Percentiles rank a stretch among this genome's conserved stretches.
Evolutionary conservation across 1,140 invertebrate species (phyloP).

Genomic region (Bursaphelenchus mucronatus): DNA sequence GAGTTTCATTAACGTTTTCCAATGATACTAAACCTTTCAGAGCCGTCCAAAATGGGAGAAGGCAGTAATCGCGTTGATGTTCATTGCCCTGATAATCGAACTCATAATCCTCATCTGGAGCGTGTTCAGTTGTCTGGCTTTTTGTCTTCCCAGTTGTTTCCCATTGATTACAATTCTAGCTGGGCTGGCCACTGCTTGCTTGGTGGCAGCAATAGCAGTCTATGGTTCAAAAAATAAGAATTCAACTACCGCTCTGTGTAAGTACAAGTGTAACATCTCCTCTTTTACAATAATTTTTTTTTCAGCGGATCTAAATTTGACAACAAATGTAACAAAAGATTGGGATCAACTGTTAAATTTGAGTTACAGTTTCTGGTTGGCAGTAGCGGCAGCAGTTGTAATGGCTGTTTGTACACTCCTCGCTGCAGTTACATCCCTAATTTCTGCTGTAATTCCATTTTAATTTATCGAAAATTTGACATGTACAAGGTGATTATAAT

Average conservation of each 20-base stretch:
- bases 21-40: neutral
- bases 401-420: no score
- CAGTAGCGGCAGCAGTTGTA: no score
- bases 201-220: conserved; percentile 1
- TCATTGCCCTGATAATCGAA: conserved; percentile 20
- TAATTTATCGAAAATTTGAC: no score
- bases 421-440: no score
- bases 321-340: no score
- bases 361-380: no score
- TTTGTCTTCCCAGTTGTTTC: conserved; percentile 17
- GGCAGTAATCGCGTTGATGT: conserved; percentile 22
- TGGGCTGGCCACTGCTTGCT: neutral
- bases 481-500: neutral
- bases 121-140: conserved; percentile 5
- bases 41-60: conserved; percentile 20
- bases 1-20: neutral
- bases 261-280: no score
- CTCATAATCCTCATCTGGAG: conserved; percentile 14
- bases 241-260: no score
- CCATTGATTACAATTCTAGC: conserved; percentile 3
- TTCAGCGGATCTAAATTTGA: no score
- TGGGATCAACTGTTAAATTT: no score
- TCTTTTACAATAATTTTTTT: no score
- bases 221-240: conserved; percentile 6
- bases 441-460: no score